Conservation (phyloP, 2,797 vertebrate genomes). For the Pelodytes ibericus region DNA sequence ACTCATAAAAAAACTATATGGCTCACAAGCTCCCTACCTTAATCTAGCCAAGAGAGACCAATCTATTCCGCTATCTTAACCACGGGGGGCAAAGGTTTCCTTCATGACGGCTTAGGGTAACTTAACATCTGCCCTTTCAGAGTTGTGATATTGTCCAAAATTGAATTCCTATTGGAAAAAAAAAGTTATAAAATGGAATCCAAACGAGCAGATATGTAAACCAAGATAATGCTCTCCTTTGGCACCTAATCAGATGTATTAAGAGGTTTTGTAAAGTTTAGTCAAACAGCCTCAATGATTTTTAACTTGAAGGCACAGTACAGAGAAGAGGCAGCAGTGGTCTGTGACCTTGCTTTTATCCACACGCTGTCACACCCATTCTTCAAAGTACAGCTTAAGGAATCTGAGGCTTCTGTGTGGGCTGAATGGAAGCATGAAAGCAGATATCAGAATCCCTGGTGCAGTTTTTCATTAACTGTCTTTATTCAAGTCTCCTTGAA, state of each 20-base stretch:
- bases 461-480: constrained; percentile 63
- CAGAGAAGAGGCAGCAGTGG: constrained; percentile 68
- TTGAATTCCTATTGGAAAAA: constrained; percentile 61
- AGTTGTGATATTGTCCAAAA: constrained; percentile 63
- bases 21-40: not conserved
- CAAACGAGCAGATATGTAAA: constrained; percentile 66
- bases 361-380: constrained; percentile 58
- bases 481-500: constrained; percentile 59
- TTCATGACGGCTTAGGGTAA: constrained; percentile 61
- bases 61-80: constrained; percentile 24
- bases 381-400: constrained; percentile 68
- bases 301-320: constrained; percentile 59
- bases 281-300: constrained; percentile 84
- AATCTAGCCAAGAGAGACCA: constrained; percentile 4
- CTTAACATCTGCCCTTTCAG: constrained; percentile 66
- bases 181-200: constrained; percentile 65
- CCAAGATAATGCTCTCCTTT: constrained; percentile 63
- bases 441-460: constrained; percentile 41
- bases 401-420: constrained; percentile 67
- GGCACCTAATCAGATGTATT: constrained; percentile 80
- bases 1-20: constrained; percentile 18
- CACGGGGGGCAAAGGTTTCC: constrained; percentile 55
- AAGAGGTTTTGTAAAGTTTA: constrained; percentile 79
- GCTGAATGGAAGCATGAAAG: constrained; percentile 53
- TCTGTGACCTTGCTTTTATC: constrained; percentile 79